Evolutionary conservation across 2,888 invertebrate genomes (phyloP).

Genomic region (Drosophila borborema): DNA sequence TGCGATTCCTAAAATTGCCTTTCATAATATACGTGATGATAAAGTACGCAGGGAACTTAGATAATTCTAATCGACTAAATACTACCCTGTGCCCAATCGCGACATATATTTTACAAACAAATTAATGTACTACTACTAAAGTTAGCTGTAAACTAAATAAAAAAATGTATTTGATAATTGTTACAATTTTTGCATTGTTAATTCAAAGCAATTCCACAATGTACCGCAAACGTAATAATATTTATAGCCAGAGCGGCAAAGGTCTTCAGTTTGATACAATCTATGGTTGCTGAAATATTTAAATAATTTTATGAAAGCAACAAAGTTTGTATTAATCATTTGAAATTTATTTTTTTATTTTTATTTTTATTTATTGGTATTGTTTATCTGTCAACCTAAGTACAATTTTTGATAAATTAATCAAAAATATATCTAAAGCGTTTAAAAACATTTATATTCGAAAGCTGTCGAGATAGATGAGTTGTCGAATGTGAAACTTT

Average conservation of each 20-base stretch:
- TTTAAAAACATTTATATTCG: background rate
- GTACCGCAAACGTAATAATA: background rate
- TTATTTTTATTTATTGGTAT: too few species aligned
- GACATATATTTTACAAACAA: background rate
- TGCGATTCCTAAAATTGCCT: conserved; percentile 8
- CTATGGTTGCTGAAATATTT: background rate
- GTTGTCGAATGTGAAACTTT: conserved; percentile 9
- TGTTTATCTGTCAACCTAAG: background rate
- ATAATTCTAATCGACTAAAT: background rate
- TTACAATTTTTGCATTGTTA: background rate
- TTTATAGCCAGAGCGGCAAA: background rate
- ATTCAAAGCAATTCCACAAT: background rate
- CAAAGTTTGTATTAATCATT: too few species aligned
- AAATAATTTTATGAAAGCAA: background rate
- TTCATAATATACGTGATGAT: background rate
- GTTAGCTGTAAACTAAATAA: background rate
- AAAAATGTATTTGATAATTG: background rate
- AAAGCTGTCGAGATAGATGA: conserved; percentile 1
- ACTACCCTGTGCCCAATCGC: background rate
- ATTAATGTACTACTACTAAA: background rate
- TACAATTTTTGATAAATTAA: background rate
- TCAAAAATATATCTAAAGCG: background rate
- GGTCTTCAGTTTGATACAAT: background rate
- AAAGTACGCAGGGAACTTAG: background rate
- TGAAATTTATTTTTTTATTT: too few species aligned